These are phyloP conservation scores for Xestia rhomboidea DNA, from an alignment of 2,888 invertebrate species.

Conservation along the genomic window DNA sequence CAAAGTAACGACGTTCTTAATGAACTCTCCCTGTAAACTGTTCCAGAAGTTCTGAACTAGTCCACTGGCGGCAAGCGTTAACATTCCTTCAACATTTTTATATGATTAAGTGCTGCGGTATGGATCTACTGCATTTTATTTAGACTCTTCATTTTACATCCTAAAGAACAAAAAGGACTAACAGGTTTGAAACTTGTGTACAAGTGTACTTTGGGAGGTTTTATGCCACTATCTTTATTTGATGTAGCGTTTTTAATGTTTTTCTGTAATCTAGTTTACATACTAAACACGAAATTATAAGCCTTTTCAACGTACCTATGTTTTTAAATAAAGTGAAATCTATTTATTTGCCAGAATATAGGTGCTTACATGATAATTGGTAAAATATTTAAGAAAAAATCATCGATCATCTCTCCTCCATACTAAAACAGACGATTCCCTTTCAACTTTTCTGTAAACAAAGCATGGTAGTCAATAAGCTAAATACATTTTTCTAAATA, in stretches of 20 bases:
- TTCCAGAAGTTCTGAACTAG: constrained; percentile 84
- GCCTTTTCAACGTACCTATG: too few relatives aligned
- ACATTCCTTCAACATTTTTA: constrained; percentile 81
- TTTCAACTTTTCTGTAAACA: not conserved
- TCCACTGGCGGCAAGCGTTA: constrained; percentile 79
- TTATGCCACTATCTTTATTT: not conserved
- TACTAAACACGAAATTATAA: too few relatives aligned
- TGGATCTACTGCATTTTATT: constrained; percentile 4
- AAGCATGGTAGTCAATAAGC: constrained; percentile 18
- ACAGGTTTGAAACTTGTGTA: not conserved
- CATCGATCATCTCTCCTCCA: too few relatives aligned
- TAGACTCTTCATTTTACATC: not conserved
- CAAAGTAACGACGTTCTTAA: constrained; percentile 85
- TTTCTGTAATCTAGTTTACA: too few relatives aligned
- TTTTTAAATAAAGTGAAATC: too few relatives aligned
- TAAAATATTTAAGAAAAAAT: too few relatives aligned
- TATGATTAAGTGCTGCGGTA: constrained; percentile 58
- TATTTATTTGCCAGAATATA: too few relatives aligned
- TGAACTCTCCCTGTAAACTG: constrained; percentile 86
- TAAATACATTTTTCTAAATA: constrained; percentile 44
- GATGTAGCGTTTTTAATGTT: not conserved
- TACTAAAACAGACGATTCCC: not conserved
- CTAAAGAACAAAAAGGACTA: not conserved
- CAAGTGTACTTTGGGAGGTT: not conserved
- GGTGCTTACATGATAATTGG: too few relatives aligned